Conservation (phyloP, 2,888 invertebrate genomes). For the Dendrolimus pini region DNA sequence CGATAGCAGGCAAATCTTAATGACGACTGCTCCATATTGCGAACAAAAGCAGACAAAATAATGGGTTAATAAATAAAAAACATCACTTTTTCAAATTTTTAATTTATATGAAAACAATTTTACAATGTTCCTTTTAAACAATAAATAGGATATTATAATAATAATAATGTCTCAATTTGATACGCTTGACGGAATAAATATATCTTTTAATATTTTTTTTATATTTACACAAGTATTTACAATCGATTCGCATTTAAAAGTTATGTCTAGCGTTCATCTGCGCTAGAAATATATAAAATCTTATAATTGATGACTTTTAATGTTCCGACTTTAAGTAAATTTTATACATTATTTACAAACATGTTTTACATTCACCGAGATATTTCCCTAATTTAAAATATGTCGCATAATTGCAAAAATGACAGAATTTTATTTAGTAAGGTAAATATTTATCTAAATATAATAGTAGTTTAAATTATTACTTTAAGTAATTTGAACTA, state of each 20-base stretch:
- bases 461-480: too few relatives aligned
- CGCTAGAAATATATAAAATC: constrained; percentile 46
- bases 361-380: background rate
- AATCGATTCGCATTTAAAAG: constrained; percentile 17
- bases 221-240: constrained; percentile 68
- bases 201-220: constrained; percentile 43
- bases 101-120: constrained; percentile 69
- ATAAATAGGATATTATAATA: constrained; percentile 43
- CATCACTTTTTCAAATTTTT: constrained; percentile 40
- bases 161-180: constrained; percentile 55
- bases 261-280: constrained; percentile 35
- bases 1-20: too few relatives aligned
- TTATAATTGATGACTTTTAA: constrained; percentile 31
- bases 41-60: too few relatives aligned
- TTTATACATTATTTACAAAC: constrained; percentile 67
- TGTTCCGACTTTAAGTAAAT: constrained; percentile 23
- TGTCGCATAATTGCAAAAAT: too few relatives aligned
- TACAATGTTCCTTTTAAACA: constrained; percentile 64
- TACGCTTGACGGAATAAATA: constrained; percentile 67
- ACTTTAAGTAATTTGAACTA: too few relatives aligned
- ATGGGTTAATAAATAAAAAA: constrained; percentile 1
- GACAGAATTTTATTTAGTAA: too few relatives aligned
- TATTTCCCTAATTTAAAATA: too few relatives aligned
- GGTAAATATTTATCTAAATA: too few relatives aligned
- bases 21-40: too few relatives aligned